These are phyloP conservation scores for Drosophila sturtevanti DNA, from an alignment of 1,140 invertebrate species.

Conservation along the genomic window DNA sequence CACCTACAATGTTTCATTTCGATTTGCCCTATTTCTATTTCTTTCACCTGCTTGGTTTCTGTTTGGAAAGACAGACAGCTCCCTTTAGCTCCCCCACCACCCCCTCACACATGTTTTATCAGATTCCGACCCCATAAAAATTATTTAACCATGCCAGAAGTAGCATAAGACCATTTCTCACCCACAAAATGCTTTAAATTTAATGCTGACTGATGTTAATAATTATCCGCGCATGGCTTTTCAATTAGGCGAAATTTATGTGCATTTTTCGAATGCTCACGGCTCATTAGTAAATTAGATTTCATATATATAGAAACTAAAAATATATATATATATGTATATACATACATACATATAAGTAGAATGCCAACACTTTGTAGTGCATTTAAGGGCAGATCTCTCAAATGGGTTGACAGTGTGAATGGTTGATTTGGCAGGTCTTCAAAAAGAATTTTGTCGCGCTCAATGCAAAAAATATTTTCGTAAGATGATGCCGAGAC, in stretches of 20 bases:
- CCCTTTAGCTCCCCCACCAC: no score
- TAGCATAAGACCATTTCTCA: neutral
- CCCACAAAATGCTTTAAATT: conserved; percentile 6
- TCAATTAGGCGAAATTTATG: conserved; percentile 25
- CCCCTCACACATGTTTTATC: neutral
- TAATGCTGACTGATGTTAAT: conserved; percentile 18
- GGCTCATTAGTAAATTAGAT: conserved; percentile 31
- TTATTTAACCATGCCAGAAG: neutral
- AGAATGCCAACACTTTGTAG: neutral
- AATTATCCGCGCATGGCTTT: conserved; percentile 26
- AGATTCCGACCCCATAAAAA: neutral
- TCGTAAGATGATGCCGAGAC: conserved; percentile 9
- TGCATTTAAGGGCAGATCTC: neutral
- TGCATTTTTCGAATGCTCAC: conserved; percentile 24
- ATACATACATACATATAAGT: conserved; percentile 5
- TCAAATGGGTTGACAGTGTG: neutral
- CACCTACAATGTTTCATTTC: no score
- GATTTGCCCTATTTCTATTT: no score
- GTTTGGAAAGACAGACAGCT: no score
- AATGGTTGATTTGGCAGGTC: neutral
- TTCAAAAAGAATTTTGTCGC: conserved; percentile 27
- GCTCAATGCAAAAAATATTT: conserved; percentile 11
- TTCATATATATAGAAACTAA: conserved; percentile 4
- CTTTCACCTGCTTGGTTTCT: no score
- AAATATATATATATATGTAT: neutral